phyloP scores from a whole-genome alignment of 2,797 vertebrate species.

The Falco biarmicus region DNA sequence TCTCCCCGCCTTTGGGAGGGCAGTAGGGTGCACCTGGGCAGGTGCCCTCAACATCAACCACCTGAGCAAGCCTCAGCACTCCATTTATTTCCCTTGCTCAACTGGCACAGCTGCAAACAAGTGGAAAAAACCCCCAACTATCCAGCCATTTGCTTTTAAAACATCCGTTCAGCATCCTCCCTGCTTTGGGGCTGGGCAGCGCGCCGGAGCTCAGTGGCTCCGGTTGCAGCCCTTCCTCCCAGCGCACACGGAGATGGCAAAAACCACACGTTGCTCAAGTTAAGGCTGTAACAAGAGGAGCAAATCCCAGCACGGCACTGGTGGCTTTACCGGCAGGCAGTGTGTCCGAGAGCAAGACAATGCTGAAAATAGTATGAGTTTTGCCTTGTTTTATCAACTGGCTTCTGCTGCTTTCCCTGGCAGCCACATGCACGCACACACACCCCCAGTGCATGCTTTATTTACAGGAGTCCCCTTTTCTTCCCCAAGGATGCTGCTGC shows the following conservation, averaged over 20 bases:
- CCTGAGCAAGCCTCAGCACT: not conserved
- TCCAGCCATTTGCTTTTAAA: not conserved
- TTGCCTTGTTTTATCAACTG: not conserved
- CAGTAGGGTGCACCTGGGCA: not conserved
- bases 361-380: not conserved
- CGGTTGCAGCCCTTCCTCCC: not conserved
- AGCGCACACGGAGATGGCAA: rapidly evolving
- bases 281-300: not conserved
- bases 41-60: not conserved
- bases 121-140: not conserved
- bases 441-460: not conserved
- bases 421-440: not conserved
- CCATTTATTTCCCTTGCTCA: not conserved
- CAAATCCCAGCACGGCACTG: not conserved
- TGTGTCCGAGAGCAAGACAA: not conserved
- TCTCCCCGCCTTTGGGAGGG: not conserved
- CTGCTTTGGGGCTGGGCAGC: not conserved
- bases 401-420: not conserved
- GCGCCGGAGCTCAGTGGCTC: not conserved
- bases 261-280: rapidly evolving
- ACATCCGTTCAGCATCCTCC: not conserved
- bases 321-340: rapidly evolving
- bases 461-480: not conserved
- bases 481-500: not conserved
- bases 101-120: not conserved